Evolutionary conservation across 2,888 invertebrate genomes (phyloP), one percentile per base, ranked within the genome.

Genomic region (Schizotus pectinicornis): DNA sequence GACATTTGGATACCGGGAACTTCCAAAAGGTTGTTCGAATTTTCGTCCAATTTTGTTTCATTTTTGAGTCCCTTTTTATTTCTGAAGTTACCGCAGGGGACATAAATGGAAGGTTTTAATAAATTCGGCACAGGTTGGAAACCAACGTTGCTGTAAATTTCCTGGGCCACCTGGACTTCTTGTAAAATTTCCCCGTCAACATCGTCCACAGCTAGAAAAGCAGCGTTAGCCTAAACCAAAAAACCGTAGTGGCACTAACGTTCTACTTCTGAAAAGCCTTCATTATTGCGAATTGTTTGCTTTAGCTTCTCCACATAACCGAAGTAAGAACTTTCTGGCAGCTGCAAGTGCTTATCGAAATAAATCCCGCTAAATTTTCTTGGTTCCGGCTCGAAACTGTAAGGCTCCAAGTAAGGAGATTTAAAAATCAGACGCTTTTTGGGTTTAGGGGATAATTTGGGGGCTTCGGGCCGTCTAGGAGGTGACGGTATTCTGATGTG

Each of bases 401-500:
- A 68, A 0, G 77, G 75, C 31, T 66, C 65, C 47, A 79, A 67
- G 67, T 79, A 79, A 0, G 77, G 77, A 0, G 77, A 77, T 8
- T 61, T 57, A 52, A 72, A 71, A 38, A 61, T 64, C 6, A 35
- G 36, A 33, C 55, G 64, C 36, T 61, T 64, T 36, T 60, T 61
- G 38, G 59, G 39, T 58, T 61, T 56, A 12, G 38, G 30, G 7
- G 33, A 36, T 7, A 14, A 33, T 33, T 59, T 47, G 7, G 34
- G 22, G 43, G 37, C 7, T 30, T 57, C 57, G 36, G 61, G 59
- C 7, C 63, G 59, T 12, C 9, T 30, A 12, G 75, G 74, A 1
- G 80, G 80, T 7, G 80, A 80, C 3, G 80, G 80, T 48, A 79
- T 77, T 51, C 80, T 68, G 12, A 79, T 64, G 56, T 80, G 79